Evolutionary conservation across 53 echinoderm and acorn worm species (phyloP), one percentile per base, ranked within the genome.

Genomic region (Crossaster papposus): DNA sequence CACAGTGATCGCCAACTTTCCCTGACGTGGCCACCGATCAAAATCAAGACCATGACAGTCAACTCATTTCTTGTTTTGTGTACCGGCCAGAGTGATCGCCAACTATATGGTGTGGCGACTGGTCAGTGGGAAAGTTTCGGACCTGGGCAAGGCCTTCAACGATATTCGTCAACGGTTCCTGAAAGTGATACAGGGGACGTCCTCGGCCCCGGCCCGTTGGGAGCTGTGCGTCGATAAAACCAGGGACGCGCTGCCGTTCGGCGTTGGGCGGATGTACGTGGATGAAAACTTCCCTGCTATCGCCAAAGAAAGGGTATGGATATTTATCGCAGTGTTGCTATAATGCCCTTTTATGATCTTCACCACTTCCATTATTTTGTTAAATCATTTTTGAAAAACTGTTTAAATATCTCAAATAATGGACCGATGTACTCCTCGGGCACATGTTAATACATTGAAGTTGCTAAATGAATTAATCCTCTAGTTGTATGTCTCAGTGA

Each of bases 101-200:
- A 96, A 96, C 65, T 96, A 96, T 88, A 86, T 95, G 79, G 33
- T 96, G 5, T 96, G 96, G 96, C 80, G 92, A 34, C 64, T 92
- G 30, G 89, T 92, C 7, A 92, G 86, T 51, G 62, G 17, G 4
- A 86, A 89, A 18, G 88, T 96, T 15, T 32, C 20, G 2, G 73
- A 83, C 13, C 89, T 92, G 7, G 78, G 92, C 34, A 65, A 89
- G 50, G 20, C 50, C 23, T 92, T 89, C 50, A 74, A 78, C 22
- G 83, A 92, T 70, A 83, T 79, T 36, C 35, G 70, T 63, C 92
- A 89, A 55, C 50, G 83, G 54, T 92, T 68, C 53, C 54, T 76
- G 51, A 81, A 92, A 34, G 92, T 92, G 30, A 12, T 92, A 3
- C 22, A 30, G 74, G 92, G 92, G 29, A 89, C 83, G 2, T 83